These are phyloP conservation scores for Adelphocoris suturalis DNA, from an alignment of 2,888 invertebrate species.

Conservation along the genomic window DNA sequence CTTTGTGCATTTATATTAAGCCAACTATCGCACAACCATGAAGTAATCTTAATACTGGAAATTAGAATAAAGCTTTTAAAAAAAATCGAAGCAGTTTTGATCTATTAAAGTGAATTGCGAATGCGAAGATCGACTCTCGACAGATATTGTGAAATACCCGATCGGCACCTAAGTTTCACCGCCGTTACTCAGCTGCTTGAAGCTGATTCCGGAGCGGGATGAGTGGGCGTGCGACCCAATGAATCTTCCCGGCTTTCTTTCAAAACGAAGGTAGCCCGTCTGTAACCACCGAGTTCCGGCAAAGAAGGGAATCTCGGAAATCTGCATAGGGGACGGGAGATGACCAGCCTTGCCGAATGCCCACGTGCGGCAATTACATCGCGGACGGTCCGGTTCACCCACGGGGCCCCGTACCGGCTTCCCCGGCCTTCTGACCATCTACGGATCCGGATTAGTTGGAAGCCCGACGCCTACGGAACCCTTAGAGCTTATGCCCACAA, in stretches of 20 bases:
- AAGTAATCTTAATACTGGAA: too few relatives aligned
- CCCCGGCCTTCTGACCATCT: conserved; percentile 47
- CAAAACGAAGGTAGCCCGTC: not conserved
- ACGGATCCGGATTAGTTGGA: conserved; percentile 49
- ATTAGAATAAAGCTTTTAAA: too few relatives aligned
- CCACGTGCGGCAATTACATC: conserved; percentile 39
- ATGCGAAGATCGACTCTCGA: too few relatives aligned
- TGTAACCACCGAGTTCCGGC: not conserved
- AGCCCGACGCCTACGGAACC: conserved; percentile 38
- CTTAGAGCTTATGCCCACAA: conserved; percentile 37
- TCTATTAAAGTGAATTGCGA: too few relatives aligned
- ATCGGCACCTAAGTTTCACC: too few relatives aligned
- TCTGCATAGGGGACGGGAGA: conserved; percentile 12
- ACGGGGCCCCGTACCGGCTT: not conserved
- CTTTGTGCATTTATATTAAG: too few relatives aligned
- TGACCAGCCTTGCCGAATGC: conserved; percentile 39
- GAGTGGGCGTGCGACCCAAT: not conserved
- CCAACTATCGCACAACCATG: too few relatives aligned
- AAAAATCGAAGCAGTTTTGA: too few relatives aligned
- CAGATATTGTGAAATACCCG: too few relatives aligned
- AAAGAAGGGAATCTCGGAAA: conserved; percentile 9
- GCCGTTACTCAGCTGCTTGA: too few relatives aligned
- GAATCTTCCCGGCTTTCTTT: conserved; percentile 11
- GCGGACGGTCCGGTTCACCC: conserved; percentile 39
- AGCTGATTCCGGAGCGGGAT: not conserved